Conservation (phyloP, 2,797 vertebrate genomes). For the Bryconaethiops microstoma region DNA sequence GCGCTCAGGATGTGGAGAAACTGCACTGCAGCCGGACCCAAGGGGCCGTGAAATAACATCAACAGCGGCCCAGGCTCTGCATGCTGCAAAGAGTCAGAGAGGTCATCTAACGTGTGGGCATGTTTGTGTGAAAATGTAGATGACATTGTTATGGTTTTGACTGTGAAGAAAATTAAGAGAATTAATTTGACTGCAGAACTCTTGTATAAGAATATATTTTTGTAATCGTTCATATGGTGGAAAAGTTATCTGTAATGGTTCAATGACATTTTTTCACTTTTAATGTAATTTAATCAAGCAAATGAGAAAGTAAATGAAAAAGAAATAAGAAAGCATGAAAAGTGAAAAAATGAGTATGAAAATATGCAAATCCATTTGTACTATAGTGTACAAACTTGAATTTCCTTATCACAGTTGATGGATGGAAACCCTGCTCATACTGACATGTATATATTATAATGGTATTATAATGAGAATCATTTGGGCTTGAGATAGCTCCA, state of each 20-base stretch:
- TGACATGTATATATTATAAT: too few species aligned
- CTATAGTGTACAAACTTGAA: too few species aligned
- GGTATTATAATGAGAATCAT: too few species aligned
- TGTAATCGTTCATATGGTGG: neutral
- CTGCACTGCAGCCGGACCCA: constrained; percentile 76
- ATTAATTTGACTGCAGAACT: neutral
- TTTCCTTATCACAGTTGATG: too few species aligned
- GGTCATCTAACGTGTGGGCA: constrained; percentile 33
- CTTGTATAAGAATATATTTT: neutral
- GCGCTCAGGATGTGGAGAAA: constrained; percentile 81
- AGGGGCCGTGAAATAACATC: constrained; percentile 82
- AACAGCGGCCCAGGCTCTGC: constrained; percentile 75
- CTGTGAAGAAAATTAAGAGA: neutral
- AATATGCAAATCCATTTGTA: too few species aligned
- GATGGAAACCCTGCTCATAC: too few species aligned
- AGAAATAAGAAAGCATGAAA: too few species aligned
- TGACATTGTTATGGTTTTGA: constrained; percentile 16
- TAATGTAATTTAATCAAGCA: too few species aligned
- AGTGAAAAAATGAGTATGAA: too few species aligned
- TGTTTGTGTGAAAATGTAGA: constrained; percentile 39
- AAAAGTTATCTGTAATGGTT: neutral
- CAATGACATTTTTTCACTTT: too few species aligned
- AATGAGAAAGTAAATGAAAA: too few species aligned
- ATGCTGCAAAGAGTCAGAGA: constrained; percentile 27
- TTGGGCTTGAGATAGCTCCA: too few species aligned